A percentile compares a stretch with the other conserved stretches of the same genome.
These are phyloP conservation scores for Uromys caudimaculatus DNA, from an alignment of 2,797 vertebrate species.

Conservation along the genomic window DNA sequence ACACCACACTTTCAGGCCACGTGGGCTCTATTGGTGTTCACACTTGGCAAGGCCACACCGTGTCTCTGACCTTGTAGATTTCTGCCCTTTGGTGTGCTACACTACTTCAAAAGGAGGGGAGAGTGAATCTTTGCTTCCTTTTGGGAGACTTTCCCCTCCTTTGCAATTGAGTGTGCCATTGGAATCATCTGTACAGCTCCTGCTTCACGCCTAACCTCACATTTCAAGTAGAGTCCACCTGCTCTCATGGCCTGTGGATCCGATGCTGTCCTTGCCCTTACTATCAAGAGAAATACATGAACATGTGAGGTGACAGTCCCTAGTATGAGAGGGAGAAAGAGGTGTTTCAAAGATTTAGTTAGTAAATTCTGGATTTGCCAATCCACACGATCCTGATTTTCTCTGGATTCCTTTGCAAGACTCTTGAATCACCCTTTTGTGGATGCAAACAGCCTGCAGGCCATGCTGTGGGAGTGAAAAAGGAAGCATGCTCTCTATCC, in stretches of 20 bases:
- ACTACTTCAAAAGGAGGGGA: not conserved
- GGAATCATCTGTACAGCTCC: not conserved
- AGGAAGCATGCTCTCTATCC: not conserved
- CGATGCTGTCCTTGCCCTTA: not conserved
- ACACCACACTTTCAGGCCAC: not conserved
- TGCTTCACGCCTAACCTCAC: not conserved
- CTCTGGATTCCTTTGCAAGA: not conserved
- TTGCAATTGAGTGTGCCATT: not conserved
- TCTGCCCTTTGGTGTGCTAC: not conserved
- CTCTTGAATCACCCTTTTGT: not conserved
- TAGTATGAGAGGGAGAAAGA: not conserved
- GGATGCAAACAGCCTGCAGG: not conserved
- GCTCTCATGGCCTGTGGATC: not conserved
- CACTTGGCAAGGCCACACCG: not conserved
- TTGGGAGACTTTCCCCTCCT: not conserved
- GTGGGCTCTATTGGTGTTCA: not conserved
- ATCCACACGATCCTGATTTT: not conserved
- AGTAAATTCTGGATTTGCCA: not conserved
- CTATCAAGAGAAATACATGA: not conserved
- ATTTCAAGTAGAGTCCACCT: not conserved
- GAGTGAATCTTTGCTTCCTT: not conserved
- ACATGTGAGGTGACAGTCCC: not conserved
- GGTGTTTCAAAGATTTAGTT: not conserved
- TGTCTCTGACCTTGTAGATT: not conserved
- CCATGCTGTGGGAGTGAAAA: not conserved